Conservation (phyloP, 2,113 vertebrate genomes). For the Toxostoma redivivum region DNA sequence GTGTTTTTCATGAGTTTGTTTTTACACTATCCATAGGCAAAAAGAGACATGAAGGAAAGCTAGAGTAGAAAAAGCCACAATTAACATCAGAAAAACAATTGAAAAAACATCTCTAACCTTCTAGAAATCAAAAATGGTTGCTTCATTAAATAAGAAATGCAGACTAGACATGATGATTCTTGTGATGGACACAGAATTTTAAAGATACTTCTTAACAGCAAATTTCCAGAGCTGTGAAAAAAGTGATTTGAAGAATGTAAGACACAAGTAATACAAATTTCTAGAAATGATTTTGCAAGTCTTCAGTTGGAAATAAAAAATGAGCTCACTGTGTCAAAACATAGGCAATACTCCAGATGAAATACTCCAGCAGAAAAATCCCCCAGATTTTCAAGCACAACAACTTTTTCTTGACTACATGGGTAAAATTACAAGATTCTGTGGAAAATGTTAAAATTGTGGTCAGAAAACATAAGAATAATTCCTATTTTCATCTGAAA, state of each 20-base stretch:
- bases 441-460: not conserved
- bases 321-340: not conserved
- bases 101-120: not conserved
- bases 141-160: not conserved
- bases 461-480: not conserved
- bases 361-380: not conserved
- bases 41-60: not conserved
- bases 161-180: not conserved
- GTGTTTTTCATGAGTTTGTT: not conserved
- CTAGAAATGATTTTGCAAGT: not conserved
- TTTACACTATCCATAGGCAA: not conserved
- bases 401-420: not conserved
- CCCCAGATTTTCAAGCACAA: not conserved
- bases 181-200: not conserved
- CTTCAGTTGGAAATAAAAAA: not conserved
- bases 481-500: not conserved
- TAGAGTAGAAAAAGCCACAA: not conserved
- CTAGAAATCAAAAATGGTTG: not conserved
- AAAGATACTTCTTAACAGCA: not conserved
- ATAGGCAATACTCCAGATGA: not conserved
- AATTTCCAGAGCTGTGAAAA: not conserved
- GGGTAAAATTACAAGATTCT: not conserved
- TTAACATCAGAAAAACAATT: not conserved
- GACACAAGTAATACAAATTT: not conserved
- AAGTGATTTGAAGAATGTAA: not conserved